These are phyloP conservation scores for Lipophrys pholis DNA, from an alignment of 2,113 vertebrate species.

Conservation along the genomic window DNA sequence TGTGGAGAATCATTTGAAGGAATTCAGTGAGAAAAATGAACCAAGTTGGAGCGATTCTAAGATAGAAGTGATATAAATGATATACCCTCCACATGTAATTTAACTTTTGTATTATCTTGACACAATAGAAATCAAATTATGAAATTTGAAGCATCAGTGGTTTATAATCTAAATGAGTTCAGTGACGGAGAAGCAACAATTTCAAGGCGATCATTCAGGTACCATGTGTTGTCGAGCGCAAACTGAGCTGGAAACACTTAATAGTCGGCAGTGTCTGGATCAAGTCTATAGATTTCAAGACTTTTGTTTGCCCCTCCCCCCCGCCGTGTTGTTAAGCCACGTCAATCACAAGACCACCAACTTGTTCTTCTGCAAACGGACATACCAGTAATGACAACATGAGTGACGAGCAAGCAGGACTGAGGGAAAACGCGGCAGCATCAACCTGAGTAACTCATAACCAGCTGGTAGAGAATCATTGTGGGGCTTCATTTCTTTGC, in stretches of 20 bases:
- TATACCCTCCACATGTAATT: too few relatives aligned
- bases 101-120: too few relatives aligned
- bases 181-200: slow-evolving; percentile 8
- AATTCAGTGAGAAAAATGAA: background rate
- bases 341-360: background rate
- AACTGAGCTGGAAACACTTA: background rate
- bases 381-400: slow-evolving; percentile 45
- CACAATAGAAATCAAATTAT: too few relatives aligned
- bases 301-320: background rate
- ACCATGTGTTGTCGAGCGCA: background rate
- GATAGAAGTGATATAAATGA: too few relatives aligned
- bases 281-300: background rate
- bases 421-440: slow-evolving; percentile 18
- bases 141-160: too few relatives aligned
- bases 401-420: slow-evolving; percentile 61
- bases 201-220: background rate
- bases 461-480: slow-evolving; percentile 15
- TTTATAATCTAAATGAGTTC: background rate
- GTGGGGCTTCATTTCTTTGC: background rate
- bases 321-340: slow-evolving; percentile 1
- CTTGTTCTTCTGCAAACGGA: slow-evolving; percentile 29
- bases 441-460: slow-evolving; percentile 55
- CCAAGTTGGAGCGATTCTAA: background rate
- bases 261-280: background rate
- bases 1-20: too few relatives aligned